phyloP scores from a whole-genome alignment of 2,888 invertebrate genomes.

The Chrysomela aeneicollis region DNA sequence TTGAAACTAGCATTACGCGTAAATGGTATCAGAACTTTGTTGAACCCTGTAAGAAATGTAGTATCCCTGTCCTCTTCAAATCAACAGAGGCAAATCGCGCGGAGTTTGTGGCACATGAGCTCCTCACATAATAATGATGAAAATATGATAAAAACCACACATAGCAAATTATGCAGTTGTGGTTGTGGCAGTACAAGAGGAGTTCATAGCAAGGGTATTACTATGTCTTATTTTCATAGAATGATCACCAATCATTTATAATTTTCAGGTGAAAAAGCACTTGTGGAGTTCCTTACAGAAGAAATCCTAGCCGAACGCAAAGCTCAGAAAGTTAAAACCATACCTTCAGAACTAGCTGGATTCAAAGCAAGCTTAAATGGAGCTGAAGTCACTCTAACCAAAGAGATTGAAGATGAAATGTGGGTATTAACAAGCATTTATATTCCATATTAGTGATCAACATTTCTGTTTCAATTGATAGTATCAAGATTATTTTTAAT shows the following conservation, averaged over 20 bases:
- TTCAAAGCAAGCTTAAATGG: conserved; percentile 82
- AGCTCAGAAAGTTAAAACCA: conserved; percentile 76
- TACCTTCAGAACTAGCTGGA: conserved; percentile 81
- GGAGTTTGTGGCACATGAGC: conserved; percentile 79
- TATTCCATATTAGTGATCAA: too few species aligned
- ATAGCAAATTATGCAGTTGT: conserved; percentile 72
- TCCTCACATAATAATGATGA: conserved; percentile 56
- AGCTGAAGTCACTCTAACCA: conserved; percentile 85
- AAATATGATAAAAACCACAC: conserved; percentile 62
- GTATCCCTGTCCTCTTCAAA: conserved; percentile 48
- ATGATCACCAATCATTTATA: neutral
- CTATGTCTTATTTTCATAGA: neutral
- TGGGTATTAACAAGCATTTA: too few species aligned
- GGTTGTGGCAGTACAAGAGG: conserved; percentile 67
- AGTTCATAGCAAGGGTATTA: conserved; percentile 77
- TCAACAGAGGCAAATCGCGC: conserved; percentile 70
- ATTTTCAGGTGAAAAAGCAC: conserved; percentile 78
- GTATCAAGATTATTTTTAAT: conserved; percentile 84
- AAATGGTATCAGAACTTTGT: conserved; percentile 47
- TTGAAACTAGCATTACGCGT: conserved; percentile 69
- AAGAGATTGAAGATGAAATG: conserved; percentile 75
- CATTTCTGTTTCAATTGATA: conserved; percentile 55
- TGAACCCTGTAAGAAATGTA: conserved; percentile 54
- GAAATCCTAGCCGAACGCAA: conserved; percentile 93
- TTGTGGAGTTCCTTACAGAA: conserved; percentile 90